Base-by-base conservation (phyloP, 1,140 invertebrate genomes). In the Drosophila ohnishii region DNA sequence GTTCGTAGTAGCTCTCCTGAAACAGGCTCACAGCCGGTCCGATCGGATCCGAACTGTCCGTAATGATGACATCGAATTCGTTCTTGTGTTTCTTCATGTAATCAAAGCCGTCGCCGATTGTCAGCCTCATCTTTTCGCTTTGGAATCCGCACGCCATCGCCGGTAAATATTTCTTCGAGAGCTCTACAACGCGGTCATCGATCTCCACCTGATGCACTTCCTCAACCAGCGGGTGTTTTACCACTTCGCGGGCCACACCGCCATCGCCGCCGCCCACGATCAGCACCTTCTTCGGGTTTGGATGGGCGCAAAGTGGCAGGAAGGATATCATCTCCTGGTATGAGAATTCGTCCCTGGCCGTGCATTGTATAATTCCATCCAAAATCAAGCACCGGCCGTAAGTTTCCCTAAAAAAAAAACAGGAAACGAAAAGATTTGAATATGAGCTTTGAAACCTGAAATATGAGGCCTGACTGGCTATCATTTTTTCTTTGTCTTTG, bases 291-390 rank as follows among this genome's bases (percentile, higher is more conserved):
- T 96, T 94, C 0, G 99, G 98, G 90, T 96, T 95, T 3, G 96
- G 95, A 93, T 99, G 98, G 78, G 94, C 95, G 90, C 97, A 98
- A 1, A 99, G 91, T 0, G 99, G 98, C 30, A 99, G 90, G 93
- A 98, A 98, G 3, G 97, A 94, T 72, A 99, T 97, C 98, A 99
- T 99, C 93, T 99, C 99, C 93, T 99, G 98, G 92, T 99, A 99
- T 0, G 98, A 95, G 92, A 98, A 99, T 92, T 99, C 99, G 94
- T 99, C 99, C 71, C 94, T 94, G 91, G 99, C 96, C 3, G 98
- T 98, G 78, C 97, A 98, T 91, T 99, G 99, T 81, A 99, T 99
- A 7, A 99, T 97, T 42, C 98, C 97, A 93, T 99, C 99, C 14
- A 99, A 92, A 10, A 99, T 95, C 10, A 99, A 91, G 39, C 96